A percentile compares a stretch with the other conserved stretches of the same genome.
Conservation (phyloP, 2,113 vertebrate genomes). For the Amia ocellicauda region DNA sequence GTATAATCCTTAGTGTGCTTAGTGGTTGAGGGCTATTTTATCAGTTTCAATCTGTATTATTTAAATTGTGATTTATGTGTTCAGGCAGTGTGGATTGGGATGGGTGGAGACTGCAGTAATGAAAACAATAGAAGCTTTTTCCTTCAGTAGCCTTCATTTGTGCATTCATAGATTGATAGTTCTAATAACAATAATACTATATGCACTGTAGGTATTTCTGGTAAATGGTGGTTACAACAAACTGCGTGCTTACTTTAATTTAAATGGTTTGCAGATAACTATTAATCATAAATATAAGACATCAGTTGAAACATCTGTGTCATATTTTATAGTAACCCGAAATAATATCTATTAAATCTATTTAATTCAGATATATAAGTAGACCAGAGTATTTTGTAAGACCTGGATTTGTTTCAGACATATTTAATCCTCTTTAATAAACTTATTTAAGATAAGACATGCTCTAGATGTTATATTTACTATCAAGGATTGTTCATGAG, state of each 20-base stretch:
- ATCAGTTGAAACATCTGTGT: neutral
- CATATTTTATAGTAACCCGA: too few species aligned
- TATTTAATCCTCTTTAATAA: too few species aligned
- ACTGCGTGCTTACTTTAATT: neutral
- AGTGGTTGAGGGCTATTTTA: slow-evolving; percentile 39
- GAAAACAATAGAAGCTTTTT: slow-evolving; percentile 45
- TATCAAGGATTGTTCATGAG: too few species aligned
- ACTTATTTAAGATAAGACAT: too few species aligned
- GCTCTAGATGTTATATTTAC: too few species aligned
- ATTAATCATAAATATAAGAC: slow-evolving; percentile 4
- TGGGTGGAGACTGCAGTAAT: slow-evolving; percentile 36
- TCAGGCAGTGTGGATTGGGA: slow-evolving; percentile 49
- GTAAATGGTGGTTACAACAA: neutral
- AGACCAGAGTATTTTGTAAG: too few species aligned
- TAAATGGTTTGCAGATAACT: slow-evolving; percentile 1
- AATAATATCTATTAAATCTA: too few species aligned
- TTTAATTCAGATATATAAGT: too few species aligned
- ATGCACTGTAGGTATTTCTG: neutral
- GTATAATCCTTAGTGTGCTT: too few species aligned
- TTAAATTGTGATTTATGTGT: slow-evolving; percentile 57
- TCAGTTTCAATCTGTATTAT: slow-evolving; percentile 44
- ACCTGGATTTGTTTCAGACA: too few species aligned
- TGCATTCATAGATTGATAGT: slow-evolving; percentile 44
- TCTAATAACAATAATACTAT: slow-evolving; percentile 15
- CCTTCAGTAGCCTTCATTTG: slow-evolving; percentile 42